These are phyloP conservation scores for Cydia splendana DNA, from an alignment of 1,140 invertebrate species.

Conservation along the genomic window DNA sequence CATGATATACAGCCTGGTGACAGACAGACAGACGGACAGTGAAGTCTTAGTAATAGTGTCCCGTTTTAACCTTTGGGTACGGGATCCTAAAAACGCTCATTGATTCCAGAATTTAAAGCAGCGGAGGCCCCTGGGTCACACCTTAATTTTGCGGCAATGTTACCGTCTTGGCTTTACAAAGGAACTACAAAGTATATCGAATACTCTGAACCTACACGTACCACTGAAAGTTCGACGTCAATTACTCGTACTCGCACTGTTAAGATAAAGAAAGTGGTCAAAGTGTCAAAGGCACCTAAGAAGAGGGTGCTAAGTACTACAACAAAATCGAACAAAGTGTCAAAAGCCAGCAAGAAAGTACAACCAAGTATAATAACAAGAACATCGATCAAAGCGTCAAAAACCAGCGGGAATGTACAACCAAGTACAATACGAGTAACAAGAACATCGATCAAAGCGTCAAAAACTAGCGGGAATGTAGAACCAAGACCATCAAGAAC, in stretches of 20 bases:
- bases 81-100: neutral
- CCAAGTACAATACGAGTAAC: no score
- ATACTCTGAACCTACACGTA: neutral
- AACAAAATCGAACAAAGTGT: neutral
- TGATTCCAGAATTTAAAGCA: neutral
- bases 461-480: no score
- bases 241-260: neutral
- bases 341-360: neutral
- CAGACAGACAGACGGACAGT: no score
- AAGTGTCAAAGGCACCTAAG: neutral
- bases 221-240: neutral
- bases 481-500: no score
- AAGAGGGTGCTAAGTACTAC: neutral
- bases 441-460: no score
- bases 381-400: no score
- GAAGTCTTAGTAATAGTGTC: no score
- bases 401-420: no score
- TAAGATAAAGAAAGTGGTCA: neutral
- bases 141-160: neutral
- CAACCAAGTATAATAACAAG: no score
- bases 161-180: neutral
- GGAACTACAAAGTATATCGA: neutral
- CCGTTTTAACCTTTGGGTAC: no score
- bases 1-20: no score
- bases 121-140: neutral